Base-by-base conservation (phyloP, 1,140 invertebrate species). In the Trypoxylus dichotomus region DNA sequence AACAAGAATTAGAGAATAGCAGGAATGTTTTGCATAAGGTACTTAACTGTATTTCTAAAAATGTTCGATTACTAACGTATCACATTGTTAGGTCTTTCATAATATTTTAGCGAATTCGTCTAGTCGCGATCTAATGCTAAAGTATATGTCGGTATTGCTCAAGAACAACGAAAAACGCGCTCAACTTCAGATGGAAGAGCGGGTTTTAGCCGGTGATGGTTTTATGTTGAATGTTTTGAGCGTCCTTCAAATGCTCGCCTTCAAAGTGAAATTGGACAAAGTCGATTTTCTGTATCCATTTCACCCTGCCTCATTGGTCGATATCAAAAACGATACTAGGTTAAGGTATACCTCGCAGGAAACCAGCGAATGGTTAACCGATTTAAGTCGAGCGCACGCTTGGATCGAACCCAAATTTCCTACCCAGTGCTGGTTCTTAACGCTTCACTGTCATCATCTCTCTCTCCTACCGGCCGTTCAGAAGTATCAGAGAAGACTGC, bases 341-440 rank as follows among this genome's bases (percentile, higher is more conserved):
- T 87, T 99, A 5, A 95, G 94, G 85, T 92, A 93, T 79, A 93
- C 92, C 19, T 91, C 93, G 15, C 92, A 94, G 79, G 94, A 97
- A 86, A 92, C 93, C 13, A 89, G 90, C 15, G 90, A 92, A 47
- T 98, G 95, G 93, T 82, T 93, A 3, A 78, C 83, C 21, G 80
- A 80, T 68, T 82, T 83, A 42, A 79, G 82, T 32, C 88, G 89
- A 78, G 87, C 87, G 19, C 89, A 91, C 82, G 86, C 87, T 63
- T 94, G 93, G 92, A 89, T 90, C 47, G 93, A 95, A 75, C 89
- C 93, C 0, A 98, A 97, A 84, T 99, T 99, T 87, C 93, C 95
- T 29, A 98, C 97, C 0, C 95, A 98, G 81, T 98, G 97, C 85
- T 99, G 97, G 95, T 98, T 98, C 86, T 87, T 99, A 32, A 98